Base-by-base conservation (phyloP, 2,888 invertebrate genomes). In the Plusia festucae region DNA sequence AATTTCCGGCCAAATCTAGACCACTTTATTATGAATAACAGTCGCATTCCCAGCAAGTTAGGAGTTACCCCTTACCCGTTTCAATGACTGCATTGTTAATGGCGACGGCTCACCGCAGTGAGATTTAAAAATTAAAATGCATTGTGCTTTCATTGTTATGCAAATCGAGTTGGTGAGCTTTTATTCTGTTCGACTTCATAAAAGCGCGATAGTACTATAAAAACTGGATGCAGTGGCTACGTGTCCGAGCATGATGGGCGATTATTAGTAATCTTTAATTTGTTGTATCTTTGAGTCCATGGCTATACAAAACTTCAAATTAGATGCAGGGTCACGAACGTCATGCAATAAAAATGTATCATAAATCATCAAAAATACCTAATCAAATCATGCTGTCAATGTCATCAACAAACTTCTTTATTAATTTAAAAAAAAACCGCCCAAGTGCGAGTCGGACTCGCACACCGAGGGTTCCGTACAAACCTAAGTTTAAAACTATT, bases 1-100 rank as follows among this genome's bases (percentile, higher is more conserved):
- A 87, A 87, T 90, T 86, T 91, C 90, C 90, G 90, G 89, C 76
- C 83, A 82, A 84, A 87, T 89, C 83, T 85, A 87, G 84, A 85
- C 70, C 88, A 88, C 88, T 90, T 90, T 88, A 86, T 79, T 79
- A 79, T 84, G 79, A 82, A 84, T 86, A 84, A 85, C 82, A 81
- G 82, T 79, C 81, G 80, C 79, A 81, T 81, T 83, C 79, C 82
- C 82, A 79, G 71, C 73, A 73, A 79, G 82, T 55, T 55, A 32
- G 34, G 18, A 55, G 73, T 82, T 78, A 79, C 83, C 84, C 84
- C 81, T 83, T 75, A 79, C 73, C 76, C 70, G 76, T 82, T 82
- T 82, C 83, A 87, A 87, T 83, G 79, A 81, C 66, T 76, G 81
- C 84, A 88, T 87, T 87, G 86, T 88, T 81, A 76, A 77, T 68